Conservation (phyloP, 2,113 vertebrate genomes). For the Zapus hudsonius region DNA sequence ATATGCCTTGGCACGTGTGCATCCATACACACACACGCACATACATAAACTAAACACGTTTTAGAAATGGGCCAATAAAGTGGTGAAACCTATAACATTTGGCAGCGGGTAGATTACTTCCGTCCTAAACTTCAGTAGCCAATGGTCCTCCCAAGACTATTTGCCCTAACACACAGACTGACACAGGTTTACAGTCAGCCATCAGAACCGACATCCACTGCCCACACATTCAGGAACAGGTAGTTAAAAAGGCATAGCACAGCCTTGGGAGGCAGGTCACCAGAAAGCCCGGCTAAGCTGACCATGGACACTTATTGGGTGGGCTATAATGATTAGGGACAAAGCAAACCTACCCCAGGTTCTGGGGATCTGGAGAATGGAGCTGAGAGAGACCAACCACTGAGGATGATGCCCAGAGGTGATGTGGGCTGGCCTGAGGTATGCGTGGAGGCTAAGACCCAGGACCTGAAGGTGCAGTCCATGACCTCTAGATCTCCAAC, state of each 20-base stretch:
- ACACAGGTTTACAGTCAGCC: neutral
- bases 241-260: neutral
- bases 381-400: fast-evolving
- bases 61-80: neutral
- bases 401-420: fast-evolving
- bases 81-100: neutral
- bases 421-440: no score
- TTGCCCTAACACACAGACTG: no score
- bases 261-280: neutral
- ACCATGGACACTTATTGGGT: fast-evolving
- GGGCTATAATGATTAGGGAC: fast-evolving
- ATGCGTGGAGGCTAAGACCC: neutral
- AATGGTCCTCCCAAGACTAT: no score
- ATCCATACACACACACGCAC: no score
- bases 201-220: neutral
- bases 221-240: neutral
- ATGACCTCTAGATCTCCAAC: neutral
- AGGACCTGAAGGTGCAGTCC: neutral
- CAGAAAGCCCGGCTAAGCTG: no score
- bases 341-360: no score
- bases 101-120: neutral
- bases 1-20: no score
- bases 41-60: neutral
- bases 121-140: no score
- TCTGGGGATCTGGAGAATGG: neutral